Conservation (phyloP, 2,888 invertebrate genomes). For the Nycteola revayana region DNA sequence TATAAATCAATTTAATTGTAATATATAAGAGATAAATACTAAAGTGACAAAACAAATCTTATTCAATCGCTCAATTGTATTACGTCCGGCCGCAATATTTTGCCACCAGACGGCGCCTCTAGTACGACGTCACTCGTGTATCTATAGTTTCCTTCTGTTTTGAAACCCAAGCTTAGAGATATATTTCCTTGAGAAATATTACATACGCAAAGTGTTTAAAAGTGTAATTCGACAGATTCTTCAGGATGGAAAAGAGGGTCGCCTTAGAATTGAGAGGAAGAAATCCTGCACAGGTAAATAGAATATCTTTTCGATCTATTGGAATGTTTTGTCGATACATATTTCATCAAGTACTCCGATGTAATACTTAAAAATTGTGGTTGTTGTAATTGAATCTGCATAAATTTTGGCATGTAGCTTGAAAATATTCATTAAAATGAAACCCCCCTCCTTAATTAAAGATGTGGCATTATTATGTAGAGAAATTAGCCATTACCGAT, state of each 20-base stretch:
- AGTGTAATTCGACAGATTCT: constrained; percentile 50
- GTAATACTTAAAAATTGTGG: constrained; percentile 46
- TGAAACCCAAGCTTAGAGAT: constrained; percentile 82
- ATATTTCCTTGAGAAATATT: constrained; percentile 68
- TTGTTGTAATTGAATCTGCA: constrained; percentile 31
- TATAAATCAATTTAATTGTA: constrained; percentile 8
- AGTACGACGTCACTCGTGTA: constrained; percentile 78
- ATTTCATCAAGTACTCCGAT: constrained; percentile 64
- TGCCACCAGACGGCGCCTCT: constrained; percentile 69
- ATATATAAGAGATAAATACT: constrained; percentile 1
- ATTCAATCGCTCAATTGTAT: constrained; percentile 43
- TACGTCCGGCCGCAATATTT: constrained; percentile 57
- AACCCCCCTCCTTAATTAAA: constrained; percentile 46
- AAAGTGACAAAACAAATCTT: constrained; percentile 6
- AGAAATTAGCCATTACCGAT: constrained; percentile 76
- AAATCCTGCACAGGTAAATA: constrained; percentile 93
- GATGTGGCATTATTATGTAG: constrained; percentile 74
- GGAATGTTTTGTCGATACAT: constrained; percentile 82
- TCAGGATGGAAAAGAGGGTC: constrained; percentile 95
- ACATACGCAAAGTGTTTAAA: constrained; percentile 56
- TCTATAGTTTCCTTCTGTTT: constrained; percentile 83
- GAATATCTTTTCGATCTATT: constrained; percentile 60
- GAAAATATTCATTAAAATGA: constrained; percentile 20
- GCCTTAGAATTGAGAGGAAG: constrained; percentile 96
- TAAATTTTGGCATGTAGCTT: constrained; percentile 19